phyloP scores from a whole-genome alignment of 2,797 vertebrate genomes.

The Stomatorhinus walkeri region DNA sequence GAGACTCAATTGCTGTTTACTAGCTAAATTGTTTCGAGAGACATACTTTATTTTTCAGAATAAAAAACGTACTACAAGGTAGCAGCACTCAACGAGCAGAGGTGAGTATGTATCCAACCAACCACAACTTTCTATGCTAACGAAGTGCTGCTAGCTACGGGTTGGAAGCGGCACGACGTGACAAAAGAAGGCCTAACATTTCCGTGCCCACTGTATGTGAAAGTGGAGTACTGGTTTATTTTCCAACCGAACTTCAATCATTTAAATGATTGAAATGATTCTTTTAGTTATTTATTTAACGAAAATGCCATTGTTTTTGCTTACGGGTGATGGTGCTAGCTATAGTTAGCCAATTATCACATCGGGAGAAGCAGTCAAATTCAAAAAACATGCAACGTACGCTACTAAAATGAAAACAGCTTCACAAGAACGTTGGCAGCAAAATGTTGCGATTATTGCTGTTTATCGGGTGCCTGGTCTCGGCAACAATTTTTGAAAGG shows the following conservation, averaged over 20 bases:
- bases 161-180: neutral
- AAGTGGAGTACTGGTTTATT: neutral
- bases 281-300: neutral
- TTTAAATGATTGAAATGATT: neutral
- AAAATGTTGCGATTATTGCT: neutral
- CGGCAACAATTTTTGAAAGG: neutral
- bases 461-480: neutral
- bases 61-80: neutral
- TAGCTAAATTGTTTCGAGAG: neutral
- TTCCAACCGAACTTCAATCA: neutral
- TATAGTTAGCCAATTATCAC: neutral
- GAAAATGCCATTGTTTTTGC: neutral
- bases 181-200: neutral
- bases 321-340: neutral
- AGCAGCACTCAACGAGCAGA: neutral
- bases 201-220: neutral
- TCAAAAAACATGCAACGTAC: neutral
- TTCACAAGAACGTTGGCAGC: neutral
- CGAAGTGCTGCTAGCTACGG: neutral
- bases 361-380: neutral
- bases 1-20: neutral
- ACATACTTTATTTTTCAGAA: neutral
- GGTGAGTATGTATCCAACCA: constrained; percentile 42
- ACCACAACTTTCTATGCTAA: neutral
- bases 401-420: neutral